Conservation (phyloP, 2,113 vertebrate species). For the Pica pica region DNA sequence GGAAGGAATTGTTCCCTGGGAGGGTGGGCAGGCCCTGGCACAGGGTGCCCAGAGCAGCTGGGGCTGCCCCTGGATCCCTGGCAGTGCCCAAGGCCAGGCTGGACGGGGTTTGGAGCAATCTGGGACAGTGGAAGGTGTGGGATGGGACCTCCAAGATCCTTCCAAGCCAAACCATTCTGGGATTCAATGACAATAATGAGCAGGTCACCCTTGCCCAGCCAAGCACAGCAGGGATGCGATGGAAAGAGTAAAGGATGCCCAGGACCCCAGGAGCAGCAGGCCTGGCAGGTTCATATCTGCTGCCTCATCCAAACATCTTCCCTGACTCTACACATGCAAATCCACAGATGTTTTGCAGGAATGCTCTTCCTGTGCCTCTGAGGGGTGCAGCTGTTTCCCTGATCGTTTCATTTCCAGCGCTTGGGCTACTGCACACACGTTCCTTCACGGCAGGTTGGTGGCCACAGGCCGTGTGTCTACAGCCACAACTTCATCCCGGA, state of each 20-base stretch:
- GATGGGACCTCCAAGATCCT: neutral
- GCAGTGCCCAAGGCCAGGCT: neutral
- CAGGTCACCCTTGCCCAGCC: neutral
- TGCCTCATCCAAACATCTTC: neutral
- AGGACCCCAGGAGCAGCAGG: neutral
- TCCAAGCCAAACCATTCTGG: neutral
- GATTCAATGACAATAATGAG: neutral
- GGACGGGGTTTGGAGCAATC: neutral
- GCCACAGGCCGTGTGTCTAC: fast-evolving
- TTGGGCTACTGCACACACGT: neutral
- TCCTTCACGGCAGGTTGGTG: neutral
- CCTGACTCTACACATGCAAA: neutral
- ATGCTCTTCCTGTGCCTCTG: neutral
- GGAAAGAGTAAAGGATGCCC: neutral
- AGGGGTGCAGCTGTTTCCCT: neutral
- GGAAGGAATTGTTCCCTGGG: neutral
- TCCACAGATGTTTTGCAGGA: neutral
- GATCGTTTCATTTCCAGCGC: neutral
- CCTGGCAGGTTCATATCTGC: neutral
- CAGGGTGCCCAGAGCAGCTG: neutral
- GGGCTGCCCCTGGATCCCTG: neutral
- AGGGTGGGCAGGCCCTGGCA: neutral
- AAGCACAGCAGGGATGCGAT: too few species aligned
- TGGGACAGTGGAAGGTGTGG: neutral
- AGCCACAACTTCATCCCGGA: neutral